Evolutionary conservation across 2,797 vertebrate species (phyloP).

Genomic region (Falco concolor): DNA sequence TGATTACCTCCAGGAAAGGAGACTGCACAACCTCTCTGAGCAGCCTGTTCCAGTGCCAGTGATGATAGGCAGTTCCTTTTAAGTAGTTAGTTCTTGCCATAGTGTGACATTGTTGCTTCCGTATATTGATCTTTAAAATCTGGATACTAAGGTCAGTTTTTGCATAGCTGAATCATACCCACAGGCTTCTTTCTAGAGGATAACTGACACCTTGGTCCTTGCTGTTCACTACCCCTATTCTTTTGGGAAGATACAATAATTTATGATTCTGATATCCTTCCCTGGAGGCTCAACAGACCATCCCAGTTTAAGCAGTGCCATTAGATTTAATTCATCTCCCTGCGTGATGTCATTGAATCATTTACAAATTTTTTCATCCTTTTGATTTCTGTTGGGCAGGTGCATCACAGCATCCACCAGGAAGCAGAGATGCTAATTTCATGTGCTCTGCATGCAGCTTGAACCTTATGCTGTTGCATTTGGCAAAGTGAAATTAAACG

Average conservation of each 20-base stretch:
- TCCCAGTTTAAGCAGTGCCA: background rate
- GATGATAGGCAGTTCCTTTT: background rate
- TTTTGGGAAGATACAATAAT: background rate
- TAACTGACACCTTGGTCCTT: background rate
- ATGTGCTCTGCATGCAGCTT: constrained; percentile 3
- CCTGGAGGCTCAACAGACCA: constrained; percentile 33
- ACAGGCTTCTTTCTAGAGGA: background rate
- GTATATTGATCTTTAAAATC: background rate
- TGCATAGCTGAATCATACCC: background rate
- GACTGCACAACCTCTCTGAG: too few species aligned
- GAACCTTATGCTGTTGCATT: constrained; percentile 35
- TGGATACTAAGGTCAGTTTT: background rate
- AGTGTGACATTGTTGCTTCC: background rate
- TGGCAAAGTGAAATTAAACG: constrained; percentile 30
- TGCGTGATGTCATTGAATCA: constrained; percentile 22
- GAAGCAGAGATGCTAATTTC: constrained; percentile 50
- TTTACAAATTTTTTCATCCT: constrained; percentile 21
- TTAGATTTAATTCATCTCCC: constrained; percentile 39
- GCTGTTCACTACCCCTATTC: background rate
- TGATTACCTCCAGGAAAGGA: too few species aligned
- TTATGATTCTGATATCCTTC: constrained; percentile 2
- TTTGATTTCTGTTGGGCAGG: constrained; percentile 40
- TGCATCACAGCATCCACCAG: constrained; percentile 53
- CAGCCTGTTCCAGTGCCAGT: too few species aligned
- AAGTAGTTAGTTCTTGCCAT: background rate